phyloP scores from a whole-genome alignment of 2,797 vertebrate species.

The Phrynocephalus forsythii region DNA sequence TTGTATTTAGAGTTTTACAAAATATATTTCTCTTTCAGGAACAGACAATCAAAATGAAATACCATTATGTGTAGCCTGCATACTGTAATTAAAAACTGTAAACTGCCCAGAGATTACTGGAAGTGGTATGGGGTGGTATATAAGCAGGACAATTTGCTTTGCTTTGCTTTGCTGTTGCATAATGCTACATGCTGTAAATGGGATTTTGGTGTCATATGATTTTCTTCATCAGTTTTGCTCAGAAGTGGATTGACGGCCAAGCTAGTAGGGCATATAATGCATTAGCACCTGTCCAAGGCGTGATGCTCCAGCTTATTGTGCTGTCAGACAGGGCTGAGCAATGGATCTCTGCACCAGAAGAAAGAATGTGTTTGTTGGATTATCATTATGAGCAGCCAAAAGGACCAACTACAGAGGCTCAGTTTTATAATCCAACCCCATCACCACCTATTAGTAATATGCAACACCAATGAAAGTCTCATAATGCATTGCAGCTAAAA shows the following conservation, averaged over 20 bases:
- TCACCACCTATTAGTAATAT: too few relatives aligned
- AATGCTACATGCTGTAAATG: constrained; percentile 40
- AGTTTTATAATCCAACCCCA: too few relatives aligned
- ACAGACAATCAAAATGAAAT: constrained; percentile 5
- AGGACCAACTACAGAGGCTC: too few relatives aligned
- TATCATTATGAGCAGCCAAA: neutral
- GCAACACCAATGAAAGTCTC: too few relatives aligned
- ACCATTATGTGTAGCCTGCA: neutral
- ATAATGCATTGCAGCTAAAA: too few relatives aligned
- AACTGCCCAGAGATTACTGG: too few relatives aligned
- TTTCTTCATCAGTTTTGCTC: constrained; percentile 23
- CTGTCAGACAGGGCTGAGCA: rapidly evolving
- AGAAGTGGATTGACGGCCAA: constrained; percentile 34
- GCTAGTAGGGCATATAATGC: constrained; percentile 4
- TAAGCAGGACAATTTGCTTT: too few relatives aligned
- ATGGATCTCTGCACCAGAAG: neutral
- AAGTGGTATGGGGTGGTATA: too few relatives aligned
- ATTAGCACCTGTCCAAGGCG: neutral
- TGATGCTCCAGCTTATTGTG: constrained; percentile 9
- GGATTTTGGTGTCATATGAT: constrained; percentile 42
- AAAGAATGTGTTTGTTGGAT: neutral
- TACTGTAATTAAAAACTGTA: too few relatives aligned
- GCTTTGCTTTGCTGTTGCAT: neutral
- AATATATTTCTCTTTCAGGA: constrained; percentile 13
- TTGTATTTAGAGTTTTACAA: neutral